These are phyloP conservation scores for Coregonus sp. DNA, from an alignment of 2,797 vertebrate genomes.

Conservation along the genomic window DNA sequence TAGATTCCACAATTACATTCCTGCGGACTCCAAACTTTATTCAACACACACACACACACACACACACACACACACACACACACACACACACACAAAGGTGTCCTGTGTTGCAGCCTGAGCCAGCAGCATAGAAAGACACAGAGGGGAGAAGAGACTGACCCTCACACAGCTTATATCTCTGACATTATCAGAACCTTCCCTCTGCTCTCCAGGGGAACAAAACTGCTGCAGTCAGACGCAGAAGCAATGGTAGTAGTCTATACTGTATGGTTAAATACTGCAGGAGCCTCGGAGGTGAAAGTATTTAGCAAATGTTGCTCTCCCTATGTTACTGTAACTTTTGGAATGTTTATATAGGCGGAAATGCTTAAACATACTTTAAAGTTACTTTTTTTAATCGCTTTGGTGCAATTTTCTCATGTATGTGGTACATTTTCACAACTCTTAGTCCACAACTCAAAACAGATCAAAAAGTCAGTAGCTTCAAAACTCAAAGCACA, in stretches of 20 bases:
- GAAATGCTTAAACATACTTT: no score
- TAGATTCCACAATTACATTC: conserved; percentile 57
- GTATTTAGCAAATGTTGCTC: no score
- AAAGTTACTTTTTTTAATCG: no score
- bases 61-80: conserved; percentile 27
- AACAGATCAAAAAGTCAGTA: no score
- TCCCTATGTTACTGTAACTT: no score
- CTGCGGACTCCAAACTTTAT: conserved; percentile 36
- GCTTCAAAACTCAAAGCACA: no score
- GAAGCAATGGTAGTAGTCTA: neutral
- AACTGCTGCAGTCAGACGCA: neutral
- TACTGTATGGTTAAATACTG: neutral
- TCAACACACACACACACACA: neutral
- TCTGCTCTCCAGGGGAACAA: neutral
- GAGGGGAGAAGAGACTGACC: conserved; percentile 5
- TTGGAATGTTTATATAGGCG: no score
- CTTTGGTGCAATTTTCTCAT: no score
- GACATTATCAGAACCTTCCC: conserved; percentile 9
- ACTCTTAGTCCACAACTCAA: no score
- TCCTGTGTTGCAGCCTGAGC: neutral
- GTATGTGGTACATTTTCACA: no score
- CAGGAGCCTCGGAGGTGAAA: neutral
- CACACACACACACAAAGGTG: no score
- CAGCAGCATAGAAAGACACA: conserved; percentile 12
- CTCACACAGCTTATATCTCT: conserved; percentile 8